These are phyloP conservation scores for Eolophus roseicapilla DNA, from an alignment of 2,113 vertebrate genomes.

Conservation along the genomic window DNA sequence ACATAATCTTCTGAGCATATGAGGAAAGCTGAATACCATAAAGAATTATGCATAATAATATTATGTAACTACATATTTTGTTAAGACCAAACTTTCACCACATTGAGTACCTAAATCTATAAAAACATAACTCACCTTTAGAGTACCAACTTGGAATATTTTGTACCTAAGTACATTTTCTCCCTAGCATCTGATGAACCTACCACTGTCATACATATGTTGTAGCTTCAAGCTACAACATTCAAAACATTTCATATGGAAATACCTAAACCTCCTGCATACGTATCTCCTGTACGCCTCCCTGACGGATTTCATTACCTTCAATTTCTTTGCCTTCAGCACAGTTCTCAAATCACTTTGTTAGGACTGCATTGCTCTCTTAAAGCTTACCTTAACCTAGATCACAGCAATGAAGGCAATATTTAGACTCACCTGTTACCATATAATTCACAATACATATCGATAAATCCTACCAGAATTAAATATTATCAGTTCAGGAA, in stretches of 20 bases:
- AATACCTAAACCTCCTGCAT: not conserved
- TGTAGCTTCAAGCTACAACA: not conserved
- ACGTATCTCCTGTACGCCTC: not conserved
- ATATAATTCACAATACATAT: not conserved
- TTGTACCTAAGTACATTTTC: not conserved
- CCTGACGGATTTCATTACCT: not conserved
- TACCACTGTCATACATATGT: not conserved
- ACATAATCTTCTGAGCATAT: not conserved
- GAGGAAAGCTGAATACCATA: not conserved
- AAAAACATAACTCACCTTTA: not conserved
- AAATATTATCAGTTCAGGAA: not conserved
- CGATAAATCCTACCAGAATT: not conserved
- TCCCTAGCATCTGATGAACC: not conserved
- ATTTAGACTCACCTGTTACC: not conserved
- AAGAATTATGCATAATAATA: not conserved
- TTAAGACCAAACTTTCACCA: not conserved
- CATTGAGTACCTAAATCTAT: not conserved
- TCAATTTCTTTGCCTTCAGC: not conserved
- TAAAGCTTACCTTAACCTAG: not conserved
- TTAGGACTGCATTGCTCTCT: not conserved
- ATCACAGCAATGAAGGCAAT: not conserved
- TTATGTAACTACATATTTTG: not conserved
- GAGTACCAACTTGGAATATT: not conserved
- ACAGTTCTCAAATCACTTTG: not conserved
- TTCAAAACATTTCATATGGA: not conserved